Conservation (phyloP, 2,113 vertebrate species). For the Crotalus tigris region DNA sequence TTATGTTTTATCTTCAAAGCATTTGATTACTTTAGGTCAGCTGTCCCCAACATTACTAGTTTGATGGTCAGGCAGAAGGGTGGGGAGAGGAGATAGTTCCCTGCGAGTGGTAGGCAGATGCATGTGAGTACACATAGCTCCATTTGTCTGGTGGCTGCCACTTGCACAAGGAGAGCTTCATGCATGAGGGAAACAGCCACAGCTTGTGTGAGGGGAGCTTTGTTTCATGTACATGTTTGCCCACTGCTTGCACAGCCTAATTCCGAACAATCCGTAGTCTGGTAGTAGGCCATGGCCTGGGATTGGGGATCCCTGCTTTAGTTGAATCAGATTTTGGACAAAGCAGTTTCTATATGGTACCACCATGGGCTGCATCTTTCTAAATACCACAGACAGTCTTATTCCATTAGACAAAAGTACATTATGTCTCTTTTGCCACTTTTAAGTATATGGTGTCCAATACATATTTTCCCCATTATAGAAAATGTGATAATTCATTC, state of each 20-base stretch:
- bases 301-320: neutral
- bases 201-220: neutral
- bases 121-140: too few species aligned
- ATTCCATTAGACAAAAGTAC: neutral
- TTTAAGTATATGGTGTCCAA: neutral
- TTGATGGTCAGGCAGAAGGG: rapidly evolving
- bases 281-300: neutral
- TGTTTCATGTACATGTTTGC: neutral
- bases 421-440: too few species aligned
- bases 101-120: too few species aligned
- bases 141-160: too few species aligned
- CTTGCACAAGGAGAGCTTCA: neutral
- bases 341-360: neutral
- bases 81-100: too few species aligned
- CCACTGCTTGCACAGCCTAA: neutral
- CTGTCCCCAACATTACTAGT: too few species aligned
- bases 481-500: neutral
- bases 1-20: neutral
- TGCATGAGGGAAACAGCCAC: neutral
- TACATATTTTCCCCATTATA: neutral
- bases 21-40: neutral
- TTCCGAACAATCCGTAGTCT: neutral
- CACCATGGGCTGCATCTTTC: neutral
- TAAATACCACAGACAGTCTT: neutral
- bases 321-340: neutral